Base-by-base conservation (phyloP, 2,113 vertebrate genomes). In the Ciconia maguari region DNA sequence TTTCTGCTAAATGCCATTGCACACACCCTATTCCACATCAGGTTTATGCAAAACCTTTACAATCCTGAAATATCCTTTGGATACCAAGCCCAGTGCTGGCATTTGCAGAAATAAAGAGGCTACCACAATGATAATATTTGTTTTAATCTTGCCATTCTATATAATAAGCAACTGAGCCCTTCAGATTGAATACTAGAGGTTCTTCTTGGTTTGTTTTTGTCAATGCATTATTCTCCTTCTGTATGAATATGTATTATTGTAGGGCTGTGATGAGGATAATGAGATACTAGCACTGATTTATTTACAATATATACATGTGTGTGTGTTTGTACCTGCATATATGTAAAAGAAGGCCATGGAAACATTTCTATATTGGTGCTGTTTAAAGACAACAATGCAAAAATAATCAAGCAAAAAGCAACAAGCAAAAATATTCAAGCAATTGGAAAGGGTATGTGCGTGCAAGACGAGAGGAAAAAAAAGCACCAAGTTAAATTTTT, bases 31-130 rank as follows among this genome's bases (percentile, higher is more conserved):
- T 93, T 96, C 89, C 84, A 90, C 82, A 41, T 88, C 80, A 60
- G 55, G 66, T 65, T 80, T 36, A 62, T 83, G 52, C 34, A 87
- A 66, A 90, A 75, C 57, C 42, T 78, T 11, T 77, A 79, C 49
- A 11, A 81, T 87, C 82, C 90, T 83, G 68, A 95, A 97, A 97
- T 97, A 97, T 51, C 48, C 30, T 86, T 87, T 87, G 71, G 93
- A 92, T 42, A 83, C 80, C 81, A 96, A 89, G 29, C 62, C 78
- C 49, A 54, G 25, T 69, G 29, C 34, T 89, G 77, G 34, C 29
- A 93, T 93, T 89, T 96, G 34, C 49, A 58, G 30, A 71, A 58
- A 89, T 41, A 75, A 68, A 71, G 44, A 71, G 20, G 18, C 18
- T 62, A 13, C 16, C n/a, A 57, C 75, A 75, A 89, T 24, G 26